These are phyloP conservation scores for Drosophila recens DNA, from an alignment of 2,888 invertebrate species.

Conservation along the genomic window DNA sequence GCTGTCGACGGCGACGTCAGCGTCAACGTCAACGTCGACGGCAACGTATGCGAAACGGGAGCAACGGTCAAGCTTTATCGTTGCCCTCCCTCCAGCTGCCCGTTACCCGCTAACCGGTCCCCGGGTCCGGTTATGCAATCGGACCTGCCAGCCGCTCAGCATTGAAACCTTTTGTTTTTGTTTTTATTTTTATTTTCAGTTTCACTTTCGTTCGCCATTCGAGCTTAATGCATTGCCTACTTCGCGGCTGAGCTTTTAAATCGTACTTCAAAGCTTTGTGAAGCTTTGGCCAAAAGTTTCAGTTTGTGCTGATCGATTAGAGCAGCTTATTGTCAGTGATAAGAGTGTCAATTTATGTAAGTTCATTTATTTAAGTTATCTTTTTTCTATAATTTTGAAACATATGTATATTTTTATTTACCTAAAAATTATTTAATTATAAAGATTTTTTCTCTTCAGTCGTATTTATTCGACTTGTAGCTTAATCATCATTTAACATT, in stretches of 20 bases:
- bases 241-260: conserved; percentile 20
- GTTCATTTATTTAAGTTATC: not conserved
- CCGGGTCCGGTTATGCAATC: conserved; percentile 79
- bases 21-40: conserved; percentile 10
- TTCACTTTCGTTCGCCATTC: conserved; percentile 75
- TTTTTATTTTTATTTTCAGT: conserved; percentile 27
- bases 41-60: conserved; percentile 51
- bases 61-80: conserved; percentile 56
- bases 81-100: conserved; percentile 10
- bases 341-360: not conserved
- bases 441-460: too few species aligned
- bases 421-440: too few species aligned
- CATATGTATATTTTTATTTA: not conserved
- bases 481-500: too few species aligned
- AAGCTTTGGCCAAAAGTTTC: not conserved
- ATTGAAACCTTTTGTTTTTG: conserved; percentile 30
- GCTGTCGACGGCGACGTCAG: not conserved
- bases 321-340: not conserved
- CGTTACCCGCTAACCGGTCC: conserved; percentile 43
- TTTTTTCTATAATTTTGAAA: too few species aligned
- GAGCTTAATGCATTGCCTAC: conserved; percentile 11
- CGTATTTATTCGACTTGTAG: too few species aligned
- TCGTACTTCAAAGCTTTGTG: not conserved
- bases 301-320: not conserved
- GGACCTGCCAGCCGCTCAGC: conserved; percentile 36